Percentiles rank a stretch among this genome's conserved stretches.
phyloP scores from a whole-genome alignment of 2,888 invertebrate species.

The Acanthosepion lycidas region DNA sequence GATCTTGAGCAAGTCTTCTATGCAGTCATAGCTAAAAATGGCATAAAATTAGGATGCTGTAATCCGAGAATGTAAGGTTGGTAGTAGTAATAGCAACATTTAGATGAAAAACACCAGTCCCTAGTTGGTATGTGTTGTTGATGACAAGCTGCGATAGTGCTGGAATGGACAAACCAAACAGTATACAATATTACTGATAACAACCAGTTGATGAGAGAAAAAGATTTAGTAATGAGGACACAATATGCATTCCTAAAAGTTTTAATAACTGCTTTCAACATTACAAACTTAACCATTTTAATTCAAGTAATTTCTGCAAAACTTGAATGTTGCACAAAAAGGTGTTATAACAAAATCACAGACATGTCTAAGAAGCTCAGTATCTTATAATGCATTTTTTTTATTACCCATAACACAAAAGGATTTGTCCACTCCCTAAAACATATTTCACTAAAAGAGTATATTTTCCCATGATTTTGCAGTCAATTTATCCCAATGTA shows the following conservation, averaged over 20 bases:
- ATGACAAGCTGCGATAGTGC: not conserved
- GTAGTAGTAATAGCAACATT: not conserved
- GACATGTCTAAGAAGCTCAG: not conserved
- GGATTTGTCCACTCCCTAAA: too few species aligned
- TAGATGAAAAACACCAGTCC: not conserved
- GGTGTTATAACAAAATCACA: not conserved
- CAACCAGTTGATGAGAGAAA: not conserved
- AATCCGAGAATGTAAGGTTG: not conserved
- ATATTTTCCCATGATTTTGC: not conserved
- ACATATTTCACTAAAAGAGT: not conserved
- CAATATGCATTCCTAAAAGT: not conserved
- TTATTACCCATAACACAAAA: not conserved
- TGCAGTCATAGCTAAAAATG: not conserved
- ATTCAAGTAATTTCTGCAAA: not conserved
- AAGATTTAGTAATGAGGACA: not conserved
- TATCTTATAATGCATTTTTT: not conserved
- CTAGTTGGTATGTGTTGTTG: not conserved
- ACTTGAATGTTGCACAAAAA: not conserved
- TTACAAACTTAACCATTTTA: not conserved
- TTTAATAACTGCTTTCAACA: not conserved
- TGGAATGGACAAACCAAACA: not conserved
- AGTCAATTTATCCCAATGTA: not conserved
- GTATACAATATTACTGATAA: not conserved
- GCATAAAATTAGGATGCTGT: not conserved
- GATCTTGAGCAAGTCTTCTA: not conserved